phyloP scores from a whole-genome alignment of 2,113 vertebrate species.

The Protobothrops flavoviridis region DNA sequence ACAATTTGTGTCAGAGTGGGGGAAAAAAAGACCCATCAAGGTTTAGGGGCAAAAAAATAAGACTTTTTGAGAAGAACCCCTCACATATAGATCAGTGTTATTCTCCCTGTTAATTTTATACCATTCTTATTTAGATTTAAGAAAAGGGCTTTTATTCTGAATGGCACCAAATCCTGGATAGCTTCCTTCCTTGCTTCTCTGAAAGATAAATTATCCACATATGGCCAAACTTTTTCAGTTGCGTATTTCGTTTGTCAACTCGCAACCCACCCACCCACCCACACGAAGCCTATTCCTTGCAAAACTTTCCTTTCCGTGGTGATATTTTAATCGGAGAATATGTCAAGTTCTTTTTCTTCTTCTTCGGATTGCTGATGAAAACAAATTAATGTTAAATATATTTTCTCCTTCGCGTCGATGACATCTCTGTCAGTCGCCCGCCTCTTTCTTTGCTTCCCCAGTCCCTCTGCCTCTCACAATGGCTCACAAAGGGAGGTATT shows the following conservation, averaged over 20 bases:
- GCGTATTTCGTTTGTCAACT: conserved; percentile 30
- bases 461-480: conserved; percentile 44
- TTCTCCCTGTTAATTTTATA: conserved; percentile 10
- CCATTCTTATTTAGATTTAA: conserved; percentile 22
- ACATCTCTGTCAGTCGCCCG: conserved; percentile 48
- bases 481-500: conserved; percentile 60
- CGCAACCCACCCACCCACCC: neutral
- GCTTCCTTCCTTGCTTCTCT: neutral
- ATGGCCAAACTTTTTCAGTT: conserved; percentile 30
- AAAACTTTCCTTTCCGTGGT: conserved; percentile 49
- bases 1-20: neutral
- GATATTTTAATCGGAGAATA: conserved; percentile 60
- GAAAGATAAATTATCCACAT: conserved; percentile 19
- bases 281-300: conserved; percentile 39
- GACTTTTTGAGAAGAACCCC: no score
- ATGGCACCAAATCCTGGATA: neutral
- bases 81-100: neutral
- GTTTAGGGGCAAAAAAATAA: neutral
- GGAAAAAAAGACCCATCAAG: neutral
- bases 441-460: neutral
- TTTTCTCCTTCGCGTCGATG: conserved; percentile 59
- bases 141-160: neutral
- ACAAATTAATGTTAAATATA: conserved; percentile 64
- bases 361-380: conserved; percentile 51
- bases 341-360: conserved; percentile 48